Percentiles rank a stretch among this genome's conserved stretches.
Conservation (phyloP, 2,113 vertebrate species). For the Rutilus rutilus region DNA sequence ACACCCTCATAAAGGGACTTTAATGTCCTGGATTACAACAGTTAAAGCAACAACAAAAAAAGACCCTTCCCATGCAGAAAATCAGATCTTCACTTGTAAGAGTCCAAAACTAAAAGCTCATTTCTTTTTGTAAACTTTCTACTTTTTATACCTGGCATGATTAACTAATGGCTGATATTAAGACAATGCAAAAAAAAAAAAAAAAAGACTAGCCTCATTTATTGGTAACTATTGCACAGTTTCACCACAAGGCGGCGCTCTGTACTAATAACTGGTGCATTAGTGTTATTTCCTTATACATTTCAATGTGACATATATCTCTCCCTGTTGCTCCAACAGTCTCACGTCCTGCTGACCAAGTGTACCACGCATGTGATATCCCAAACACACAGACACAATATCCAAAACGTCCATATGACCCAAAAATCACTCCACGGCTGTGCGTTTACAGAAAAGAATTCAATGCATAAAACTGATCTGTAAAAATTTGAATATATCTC, state of each 20-base stretch:
- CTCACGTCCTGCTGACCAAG: background rate
- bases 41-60: slow-evolving; percentile 4
- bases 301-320: background rate
- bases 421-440: background rate
- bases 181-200: slow-evolving; percentile 61
- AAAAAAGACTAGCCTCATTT: background rate
- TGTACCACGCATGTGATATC: slow-evolving; percentile 24
- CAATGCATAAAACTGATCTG: background rate
- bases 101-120: slow-evolving; percentile 57
- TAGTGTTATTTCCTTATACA: background rate
- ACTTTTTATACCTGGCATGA: slow-evolving; percentile 59
- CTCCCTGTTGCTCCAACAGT: background rate
- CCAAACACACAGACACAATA: background rate
- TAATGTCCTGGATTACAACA: slow-evolving; percentile 27
- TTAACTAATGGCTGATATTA: slow-evolving; percentile 70
- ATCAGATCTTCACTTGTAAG: slow-evolving; percentile 31
- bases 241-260: slow-evolving; percentile 71
- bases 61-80: slow-evolving; percentile 45
- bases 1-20: slow-evolving; percentile 43
- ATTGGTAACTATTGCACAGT: slow-evolving; percentile 40
- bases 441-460: background rate
- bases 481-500: background rate
- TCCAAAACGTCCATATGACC: background rate
- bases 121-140: slow-evolving; percentile 57
- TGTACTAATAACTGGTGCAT: slow-evolving; percentile 50